A percentile compares a stretch with the other conserved stretches of the same genome.
These are phyloP conservation scores for Papilio helenus DNA, from an alignment of 1,140 invertebrate genomes.

Conservation along the genomic window DNA sequence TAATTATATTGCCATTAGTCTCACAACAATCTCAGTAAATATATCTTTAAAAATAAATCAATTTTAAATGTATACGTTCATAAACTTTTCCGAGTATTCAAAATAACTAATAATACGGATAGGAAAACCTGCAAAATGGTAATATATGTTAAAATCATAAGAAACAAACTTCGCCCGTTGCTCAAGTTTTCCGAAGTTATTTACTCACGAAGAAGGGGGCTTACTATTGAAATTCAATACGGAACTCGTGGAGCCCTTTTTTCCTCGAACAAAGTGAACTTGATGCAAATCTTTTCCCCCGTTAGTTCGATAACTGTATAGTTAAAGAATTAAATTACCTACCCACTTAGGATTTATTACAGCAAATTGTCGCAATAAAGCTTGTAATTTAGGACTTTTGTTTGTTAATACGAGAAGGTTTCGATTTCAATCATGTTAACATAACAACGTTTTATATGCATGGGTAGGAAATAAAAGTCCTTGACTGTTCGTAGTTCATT, in stretches of 20 bases:
- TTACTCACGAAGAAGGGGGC: constrained; percentile 24
- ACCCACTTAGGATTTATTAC: neutral
- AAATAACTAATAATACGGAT: constrained; percentile 20
- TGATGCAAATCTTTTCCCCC: constrained; percentile 61
- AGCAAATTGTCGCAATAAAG: neutral
- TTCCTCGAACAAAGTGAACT: constrained; percentile 58
- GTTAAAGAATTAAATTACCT: neutral
- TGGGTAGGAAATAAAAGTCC: neutral
- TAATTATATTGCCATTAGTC: too few species aligned
- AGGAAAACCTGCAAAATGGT: constrained; percentile 10
- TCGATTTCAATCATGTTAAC: neutral
- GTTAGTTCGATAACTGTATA: constrained; percentile 52
- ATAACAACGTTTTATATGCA: neutral
- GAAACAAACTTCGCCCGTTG: constrained; percentile 17
- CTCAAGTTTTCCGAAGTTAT: constrained; percentile 38
- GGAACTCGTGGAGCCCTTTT: constrained; percentile 50
- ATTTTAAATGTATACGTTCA: neutral
- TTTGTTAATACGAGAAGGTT: neutral
- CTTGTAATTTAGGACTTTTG: neutral
- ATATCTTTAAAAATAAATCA: neutral
- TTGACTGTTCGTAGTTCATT: constrained; percentile 44
- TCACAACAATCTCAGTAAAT: too few species aligned
- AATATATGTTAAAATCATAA: constrained; percentile 32
- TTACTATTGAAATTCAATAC: constrained; percentile 62
- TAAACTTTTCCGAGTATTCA: neutral